Evolutionary conservation across 2,113 vertebrate genomes (phyloP).

Genomic region (Microtus montanus): DNA sequence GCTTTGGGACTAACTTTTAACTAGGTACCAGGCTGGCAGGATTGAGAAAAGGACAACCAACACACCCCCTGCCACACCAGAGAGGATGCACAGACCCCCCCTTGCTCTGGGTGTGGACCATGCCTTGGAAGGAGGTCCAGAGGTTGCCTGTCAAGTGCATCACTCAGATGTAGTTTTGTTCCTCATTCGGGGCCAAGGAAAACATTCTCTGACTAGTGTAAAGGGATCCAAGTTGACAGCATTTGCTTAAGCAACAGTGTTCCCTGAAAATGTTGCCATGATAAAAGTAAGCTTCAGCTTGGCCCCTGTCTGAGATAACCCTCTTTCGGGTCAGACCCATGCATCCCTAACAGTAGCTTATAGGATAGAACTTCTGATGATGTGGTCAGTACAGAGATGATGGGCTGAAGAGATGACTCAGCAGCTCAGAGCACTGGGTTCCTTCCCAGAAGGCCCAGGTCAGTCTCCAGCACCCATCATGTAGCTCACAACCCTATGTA

Average conservation of each 20-base stretch:
- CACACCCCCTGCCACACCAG: too few species aligned
- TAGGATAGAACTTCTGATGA: not conserved
- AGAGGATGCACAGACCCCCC: not conserved
- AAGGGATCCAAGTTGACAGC: not conserved
- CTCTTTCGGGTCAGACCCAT: not conserved
- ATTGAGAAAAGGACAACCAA: not conserved
- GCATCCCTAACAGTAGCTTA: not conserved
- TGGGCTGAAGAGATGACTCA: not conserved
- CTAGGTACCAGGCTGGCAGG: not conserved
- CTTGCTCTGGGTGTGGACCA: rapidly evolving
- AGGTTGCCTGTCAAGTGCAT: not conserved
- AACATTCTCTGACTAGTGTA: not conserved
- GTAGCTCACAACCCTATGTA: not conserved
- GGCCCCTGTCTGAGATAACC: not conserved
- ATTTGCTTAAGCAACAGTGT: not conserved
- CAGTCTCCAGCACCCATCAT: not conserved
- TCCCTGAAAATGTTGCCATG: not conserved
- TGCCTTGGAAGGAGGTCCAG: not conserved
- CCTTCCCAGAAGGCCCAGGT: not conserved
- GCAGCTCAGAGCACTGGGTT: not conserved
- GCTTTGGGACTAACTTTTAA: not conserved
- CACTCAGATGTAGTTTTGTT: not conserved
- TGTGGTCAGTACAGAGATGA: not conserved
- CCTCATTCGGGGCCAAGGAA: not conserved
- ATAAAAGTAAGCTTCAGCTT: not conserved